Conservation (phyloP, 2,797 vertebrate species). For the Echiichthys vipera region DNA sequence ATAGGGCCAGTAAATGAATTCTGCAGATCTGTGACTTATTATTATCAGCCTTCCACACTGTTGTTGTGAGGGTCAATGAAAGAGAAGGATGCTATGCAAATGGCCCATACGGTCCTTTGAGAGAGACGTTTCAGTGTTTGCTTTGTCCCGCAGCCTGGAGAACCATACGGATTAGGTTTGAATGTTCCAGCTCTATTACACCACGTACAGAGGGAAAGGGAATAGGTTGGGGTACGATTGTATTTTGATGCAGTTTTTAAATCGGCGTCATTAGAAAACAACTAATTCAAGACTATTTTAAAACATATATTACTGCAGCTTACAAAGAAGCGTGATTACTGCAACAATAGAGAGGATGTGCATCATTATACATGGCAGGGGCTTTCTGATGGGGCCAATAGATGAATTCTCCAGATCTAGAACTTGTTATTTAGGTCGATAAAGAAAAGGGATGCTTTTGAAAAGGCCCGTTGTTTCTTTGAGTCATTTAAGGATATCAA, state of each 20-base stretch:
- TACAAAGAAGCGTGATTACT: not conserved
- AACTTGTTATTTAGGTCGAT: not conserved
- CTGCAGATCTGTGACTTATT: slow-evolving; percentile 53
- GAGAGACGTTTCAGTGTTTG: slow-evolving; percentile 25
- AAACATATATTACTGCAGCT: not conserved
- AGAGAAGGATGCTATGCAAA: slow-evolving; percentile 42
- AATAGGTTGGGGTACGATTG: not conserved
- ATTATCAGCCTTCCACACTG: slow-evolving; percentile 33
- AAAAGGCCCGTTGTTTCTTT: not conserved
- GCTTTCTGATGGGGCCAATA: not conserved
- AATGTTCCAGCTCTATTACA: slow-evolving; percentile 6
- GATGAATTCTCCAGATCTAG: not conserved
- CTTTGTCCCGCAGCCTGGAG: slow-evolving; percentile 41
- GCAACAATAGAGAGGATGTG: not conserved
- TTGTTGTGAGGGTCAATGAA: slow-evolving; percentile 42
- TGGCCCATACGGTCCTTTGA: slow-evolving; percentile 2
- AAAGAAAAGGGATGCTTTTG: not conserved
- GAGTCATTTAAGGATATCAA: not conserved
- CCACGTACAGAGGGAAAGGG: not conserved
- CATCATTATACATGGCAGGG: not conserved
- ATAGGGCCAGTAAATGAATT: slow-evolving; percentile 59
- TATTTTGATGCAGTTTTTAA: not conserved
- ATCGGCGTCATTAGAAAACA: not conserved
- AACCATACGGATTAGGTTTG: not conserved
- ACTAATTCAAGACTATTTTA: not conserved